Percentiles rank a stretch among this genome's conserved stretches.
These are phyloP conservation scores for Anoncus sp. DNA, from an alignment of 2,888 invertebrate genomes.

Conservation along the genomic window DNA sequence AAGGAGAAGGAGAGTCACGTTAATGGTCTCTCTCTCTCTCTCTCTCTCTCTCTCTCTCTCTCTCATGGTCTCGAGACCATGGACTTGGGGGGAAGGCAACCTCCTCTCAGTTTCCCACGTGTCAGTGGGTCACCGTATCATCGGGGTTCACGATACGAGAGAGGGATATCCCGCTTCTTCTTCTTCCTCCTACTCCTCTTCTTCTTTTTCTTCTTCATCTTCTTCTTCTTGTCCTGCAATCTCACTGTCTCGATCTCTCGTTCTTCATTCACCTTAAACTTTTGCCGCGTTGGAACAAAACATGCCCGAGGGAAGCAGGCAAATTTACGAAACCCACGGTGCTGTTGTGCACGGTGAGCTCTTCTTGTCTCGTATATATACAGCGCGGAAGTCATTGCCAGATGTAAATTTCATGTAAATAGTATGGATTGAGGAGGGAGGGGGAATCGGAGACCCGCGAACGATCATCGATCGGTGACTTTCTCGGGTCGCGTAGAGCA, in stretches of 20 bases:
- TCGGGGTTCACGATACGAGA: constrained; percentile 64
- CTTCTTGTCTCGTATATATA: constrained; percentile 41
- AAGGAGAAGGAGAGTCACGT: constrained; percentile 66
- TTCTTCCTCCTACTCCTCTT: constrained; percentile 59
- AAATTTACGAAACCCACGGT: constrained; percentile 40
- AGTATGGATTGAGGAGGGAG: constrained; percentile 59
- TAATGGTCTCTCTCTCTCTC: constrained; percentile 51
- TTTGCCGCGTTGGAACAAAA: constrained; percentile 18
- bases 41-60: constrained; percentile 27
- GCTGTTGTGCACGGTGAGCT: constrained; percentile 6
- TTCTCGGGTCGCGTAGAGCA: constrained; percentile 66
- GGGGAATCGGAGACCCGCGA: constrained; percentile 41
- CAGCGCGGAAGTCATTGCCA: constrained; percentile 65
- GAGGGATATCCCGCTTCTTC: constrained; percentile 60
- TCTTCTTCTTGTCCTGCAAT: constrained; percentile 46
- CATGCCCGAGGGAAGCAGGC: constrained; percentile 11
- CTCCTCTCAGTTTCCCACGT: constrained; percentile 62
- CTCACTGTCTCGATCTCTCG: constrained; percentile 3
- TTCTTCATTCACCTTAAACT: constrained; percentile 19
- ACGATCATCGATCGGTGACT: constrained; percentile 66
- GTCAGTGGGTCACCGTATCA: constrained; percentile 70
- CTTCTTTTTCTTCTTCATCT: constrained; percentile 53
- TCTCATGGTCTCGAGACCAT: constrained; percentile 30
- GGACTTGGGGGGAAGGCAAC: constrained; percentile 32
- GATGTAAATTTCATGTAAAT: constrained; percentile 77